Percentiles rank a stretch among this genome's conserved stretches.
Conservation (phyloP, 2,888 invertebrate genomes). For the Germaria angustata region DNA sequence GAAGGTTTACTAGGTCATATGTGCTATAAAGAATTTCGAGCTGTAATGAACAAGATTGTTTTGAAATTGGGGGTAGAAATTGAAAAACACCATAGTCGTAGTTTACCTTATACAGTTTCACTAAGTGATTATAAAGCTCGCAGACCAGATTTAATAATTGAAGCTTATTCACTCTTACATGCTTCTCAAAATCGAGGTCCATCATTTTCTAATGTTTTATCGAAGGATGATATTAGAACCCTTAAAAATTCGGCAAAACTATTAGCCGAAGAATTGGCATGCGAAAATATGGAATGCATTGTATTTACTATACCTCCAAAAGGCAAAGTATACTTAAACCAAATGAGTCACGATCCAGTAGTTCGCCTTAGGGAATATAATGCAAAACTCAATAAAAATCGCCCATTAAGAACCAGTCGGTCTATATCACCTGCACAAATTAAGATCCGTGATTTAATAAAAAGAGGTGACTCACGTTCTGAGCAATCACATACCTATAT, state of each 20-base stretch:
- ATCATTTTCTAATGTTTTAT: slow-evolving; percentile 81
- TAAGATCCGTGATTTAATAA: neutral
- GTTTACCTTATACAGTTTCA: slow-evolving; percentile 84
- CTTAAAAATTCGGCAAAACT: slow-evolving; percentile 48
- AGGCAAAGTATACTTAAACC: slow-evolving; percentile 54
- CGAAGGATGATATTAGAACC: slow-evolving; percentile 75
- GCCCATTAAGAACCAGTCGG: neutral
- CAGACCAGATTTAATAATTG: slow-evolving; percentile 82
- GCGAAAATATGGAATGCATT: slow-evolving; percentile 56
- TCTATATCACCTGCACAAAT: slow-evolving; percentile 22
- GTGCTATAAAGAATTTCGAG: slow-evolving; percentile 67
- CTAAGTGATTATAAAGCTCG: slow-evolving; percentile 84
- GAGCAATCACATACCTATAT: neutral
- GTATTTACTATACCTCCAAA: slow-evolving; percentile 48
- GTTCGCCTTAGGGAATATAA: slow-evolving; percentile 30
- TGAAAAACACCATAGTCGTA: slow-evolving; percentile 86
- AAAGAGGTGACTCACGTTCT: neutral
- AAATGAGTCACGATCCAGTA: slow-evolving; percentile 52
- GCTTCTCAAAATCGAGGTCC: slow-evolving; percentile 82
- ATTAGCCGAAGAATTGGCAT: slow-evolving; percentile 7
- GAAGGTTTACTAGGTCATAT: slow-evolving; percentile 82
- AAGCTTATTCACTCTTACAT: slow-evolving; percentile 84
- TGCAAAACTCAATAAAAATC: slow-evolving; percentile 26
- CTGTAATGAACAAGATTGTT: slow-evolving; percentile 79
- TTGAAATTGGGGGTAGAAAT: slow-evolving; percentile 84